Percentiles rank a stretch among this genome's conserved stretches.
Evolutionary conservation across 2,113 vertebrate species (phyloP).

Genomic region (Chionomys nivalis): DNA sequence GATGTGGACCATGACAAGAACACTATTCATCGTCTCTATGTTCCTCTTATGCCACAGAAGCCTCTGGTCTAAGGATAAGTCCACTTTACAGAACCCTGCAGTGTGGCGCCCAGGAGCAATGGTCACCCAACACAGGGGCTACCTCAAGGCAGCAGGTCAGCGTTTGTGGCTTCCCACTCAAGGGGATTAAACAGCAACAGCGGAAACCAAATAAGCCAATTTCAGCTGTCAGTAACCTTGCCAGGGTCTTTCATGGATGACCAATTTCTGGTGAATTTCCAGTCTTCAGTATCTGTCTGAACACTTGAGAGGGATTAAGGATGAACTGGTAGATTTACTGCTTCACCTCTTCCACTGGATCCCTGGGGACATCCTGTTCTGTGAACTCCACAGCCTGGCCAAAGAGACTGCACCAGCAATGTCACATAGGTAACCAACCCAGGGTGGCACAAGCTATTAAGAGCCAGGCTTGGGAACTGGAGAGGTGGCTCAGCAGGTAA

Average conservation of each 20-base stretch:
- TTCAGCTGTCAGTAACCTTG: background rate
- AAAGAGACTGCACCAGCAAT: background rate
- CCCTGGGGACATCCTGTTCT: accelerated
- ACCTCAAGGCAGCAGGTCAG: background rate
- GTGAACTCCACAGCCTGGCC: background rate
- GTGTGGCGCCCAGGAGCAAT: background rate
- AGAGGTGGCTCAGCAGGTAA: background rate
- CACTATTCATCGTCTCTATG: background rate
- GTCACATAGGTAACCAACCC: accelerated
- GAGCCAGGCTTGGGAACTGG: background rate
- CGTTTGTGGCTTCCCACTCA: accelerated
- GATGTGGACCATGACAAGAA: accelerated
- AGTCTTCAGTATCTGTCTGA: no score
- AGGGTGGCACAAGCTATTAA: background rate
- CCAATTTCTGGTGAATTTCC: background rate
- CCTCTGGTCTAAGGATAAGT: background rate
- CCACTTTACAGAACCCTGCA: background rate
- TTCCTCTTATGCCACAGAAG: background rate
- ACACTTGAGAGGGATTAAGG: background rate
- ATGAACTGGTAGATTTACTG: background rate
- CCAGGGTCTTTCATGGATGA: background rate
- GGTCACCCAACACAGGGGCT: background rate
- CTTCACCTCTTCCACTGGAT: background rate
- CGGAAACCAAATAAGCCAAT: accelerated
- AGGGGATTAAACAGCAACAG: background rate